These are phyloP conservation scores for Pocillopora meandrina DNA, from an alignment of 92 coral and sea anemone genomes.

Conservation along the genomic window DNA sequence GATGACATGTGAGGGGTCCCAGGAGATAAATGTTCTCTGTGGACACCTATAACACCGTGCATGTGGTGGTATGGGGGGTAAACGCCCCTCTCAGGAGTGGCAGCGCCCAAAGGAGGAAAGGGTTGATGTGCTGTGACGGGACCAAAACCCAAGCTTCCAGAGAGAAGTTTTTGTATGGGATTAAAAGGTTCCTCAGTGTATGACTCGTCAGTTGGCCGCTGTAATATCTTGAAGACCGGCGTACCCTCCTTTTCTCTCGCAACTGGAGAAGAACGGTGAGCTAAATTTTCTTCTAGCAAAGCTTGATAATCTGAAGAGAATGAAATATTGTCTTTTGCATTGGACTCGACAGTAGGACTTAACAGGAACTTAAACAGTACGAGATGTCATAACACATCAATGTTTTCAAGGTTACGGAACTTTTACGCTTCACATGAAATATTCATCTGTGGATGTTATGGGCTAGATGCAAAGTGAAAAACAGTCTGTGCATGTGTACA, in stretches of 20 bases:
- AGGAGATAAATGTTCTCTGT: constrained; percentile 13
- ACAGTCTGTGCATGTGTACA: too few relatives aligned
- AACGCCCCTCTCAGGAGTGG: constrained; percentile 25
- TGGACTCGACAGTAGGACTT: too few relatives aligned
- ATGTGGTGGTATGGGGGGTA: constrained; percentile 30
- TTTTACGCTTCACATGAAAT: too few relatives aligned
- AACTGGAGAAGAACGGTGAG: constrained; percentile 48
- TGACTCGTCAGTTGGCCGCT: constrained; percentile 60
- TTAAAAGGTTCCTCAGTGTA: constrained; percentile 26
- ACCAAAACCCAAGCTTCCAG: constrained; percentile 19
- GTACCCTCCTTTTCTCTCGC: constrained; percentile 45
- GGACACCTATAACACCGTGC: constrained; percentile 12
- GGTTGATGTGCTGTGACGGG: constrained; percentile 22
- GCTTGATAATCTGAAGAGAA: constrained; percentile 51
- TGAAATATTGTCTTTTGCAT: not conserved
- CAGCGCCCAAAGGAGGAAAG: constrained; percentile 32
- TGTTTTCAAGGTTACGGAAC: too few relatives aligned
- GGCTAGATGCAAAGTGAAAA: too few relatives aligned
- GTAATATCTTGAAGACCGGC: constrained; percentile 69
- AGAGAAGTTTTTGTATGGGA: constrained; percentile 29
- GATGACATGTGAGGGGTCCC: constrained; percentile 54
- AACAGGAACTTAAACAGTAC: too few relatives aligned
- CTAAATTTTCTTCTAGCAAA: constrained; percentile 32
- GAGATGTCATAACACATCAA: too few relatives aligned
- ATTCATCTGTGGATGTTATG: too few relatives aligned